Evolutionary conservation across 2,888 invertebrate species (phyloP), one percentile per base, ranked within the genome.

Genomic region (Gymnosoma rotundatum): DNA sequence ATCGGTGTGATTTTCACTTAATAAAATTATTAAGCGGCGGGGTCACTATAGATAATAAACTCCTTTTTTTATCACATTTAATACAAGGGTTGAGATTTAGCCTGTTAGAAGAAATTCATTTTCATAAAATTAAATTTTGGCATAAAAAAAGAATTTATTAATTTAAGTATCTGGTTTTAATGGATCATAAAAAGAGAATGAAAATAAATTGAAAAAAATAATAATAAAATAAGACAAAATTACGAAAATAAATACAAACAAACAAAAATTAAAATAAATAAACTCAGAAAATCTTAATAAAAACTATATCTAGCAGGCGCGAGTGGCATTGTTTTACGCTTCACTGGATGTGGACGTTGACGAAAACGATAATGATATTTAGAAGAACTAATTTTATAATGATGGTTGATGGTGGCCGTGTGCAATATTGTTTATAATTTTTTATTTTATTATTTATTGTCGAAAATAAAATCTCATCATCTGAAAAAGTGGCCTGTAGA

Each of bases 351-450:
- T 54, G 32, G 38, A 74, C 56, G 63, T 50, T 50, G 63, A 70
- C 48, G 56, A 50, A 63, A 48, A 58, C 38, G 21, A 56, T 73
- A 66, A 21, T 45, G 38, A 78, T 73, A 50, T 60, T 76, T 42
- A 61, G 25, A 72, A 50, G 64, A 72, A 64, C 72, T 78, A 78
- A 72, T 79, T 56, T 72, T 72, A 74, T 78, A 67, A 60, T 78
- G 54, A 66, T 63, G 21, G 20, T 56, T 85, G 82, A 69, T 87
- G 88, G 91, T 90, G 91, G 89, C 91, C 91, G 91, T 91, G 91
- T 91, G 91, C 91, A 91, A 91, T 91, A 91, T 91, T 91, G 91
- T 91, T 91, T 91, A 90, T 90, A 91, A 90, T 87, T 88, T 87
- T 82, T 56, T 67, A 36, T 60, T 83, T 58, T 63, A 63, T 84